These are phyloP conservation scores for Hephaestus fuliginosus DNA, from an alignment of 2,797 vertebrate genomes.

Conservation along the genomic window DNA sequence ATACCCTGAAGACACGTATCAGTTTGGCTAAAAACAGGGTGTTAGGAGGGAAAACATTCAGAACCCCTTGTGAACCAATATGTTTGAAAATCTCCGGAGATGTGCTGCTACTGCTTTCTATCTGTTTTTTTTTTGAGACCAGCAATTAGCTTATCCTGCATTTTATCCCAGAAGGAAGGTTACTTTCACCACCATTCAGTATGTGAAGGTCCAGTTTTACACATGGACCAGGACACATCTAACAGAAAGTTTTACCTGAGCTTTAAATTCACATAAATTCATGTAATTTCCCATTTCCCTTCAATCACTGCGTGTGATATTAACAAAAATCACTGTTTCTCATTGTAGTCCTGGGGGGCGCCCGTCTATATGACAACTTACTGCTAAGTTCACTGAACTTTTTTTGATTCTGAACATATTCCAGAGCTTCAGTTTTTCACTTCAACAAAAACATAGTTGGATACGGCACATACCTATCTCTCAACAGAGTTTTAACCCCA, in stretches of 20 bases:
- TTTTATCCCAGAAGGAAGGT: conserved; percentile 47
- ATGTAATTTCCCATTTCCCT: conserved; percentile 13
- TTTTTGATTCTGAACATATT: conserved; percentile 38
- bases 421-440: conserved; percentile 19
- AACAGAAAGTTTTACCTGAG: conserved; percentile 27
- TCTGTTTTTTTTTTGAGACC: conserved; percentile 49
- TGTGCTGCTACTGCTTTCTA: conserved; percentile 33
- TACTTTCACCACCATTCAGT: conserved; percentile 30
- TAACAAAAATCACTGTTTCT: conserved; percentile 25
- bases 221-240: neutral
- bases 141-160: conserved; percentile 49
- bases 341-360: neutral
- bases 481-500: conserved; percentile 65
- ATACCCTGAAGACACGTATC: conserved; percentile 79
- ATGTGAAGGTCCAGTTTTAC: conserved; percentile 38
- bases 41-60: conserved; percentile 69
- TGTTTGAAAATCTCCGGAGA: conserved; percentile 67
- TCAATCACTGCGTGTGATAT: neutral
- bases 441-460: conserved; percentile 54
- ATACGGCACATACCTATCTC: conserved; percentile 61
- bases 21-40: conserved; percentile 80
- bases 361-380: conserved; percentile 24
- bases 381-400: conserved; percentile 19
- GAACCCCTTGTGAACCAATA: conserved; percentile 67
- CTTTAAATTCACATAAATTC: conserved; percentile 24